These are phyloP conservation scores for Opisthograptis luteolata DNA, from an alignment of 2,888 invertebrate species.

Conservation along the genomic window DNA sequence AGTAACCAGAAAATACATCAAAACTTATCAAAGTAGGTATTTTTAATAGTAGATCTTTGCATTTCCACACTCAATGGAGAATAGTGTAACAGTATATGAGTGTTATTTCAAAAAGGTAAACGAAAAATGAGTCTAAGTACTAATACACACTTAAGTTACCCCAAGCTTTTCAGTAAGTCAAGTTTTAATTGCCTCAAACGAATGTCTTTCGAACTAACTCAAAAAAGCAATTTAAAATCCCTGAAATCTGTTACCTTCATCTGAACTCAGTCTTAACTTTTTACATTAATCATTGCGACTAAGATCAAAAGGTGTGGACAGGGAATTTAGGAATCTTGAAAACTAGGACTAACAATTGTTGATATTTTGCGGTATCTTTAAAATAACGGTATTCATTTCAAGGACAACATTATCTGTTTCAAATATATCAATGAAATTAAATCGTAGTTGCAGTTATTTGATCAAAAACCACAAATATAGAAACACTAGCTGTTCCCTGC, in stretches of 20 bases:
- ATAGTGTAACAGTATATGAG: too few species aligned
- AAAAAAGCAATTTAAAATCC: constrained; percentile 33
- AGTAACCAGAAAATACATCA: too few species aligned
- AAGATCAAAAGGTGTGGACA: constrained; percentile 35
- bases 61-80: too few species aligned
- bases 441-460: too few species aligned
- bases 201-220: constrained; percentile 26
- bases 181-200: constrained; percentile 30
- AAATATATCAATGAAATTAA: too few species aligned
- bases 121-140: background rate
- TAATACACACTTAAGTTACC: constrained; percentile 6
- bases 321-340: constrained; percentile 1
- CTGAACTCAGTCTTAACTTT: constrained; percentile 31
- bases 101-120: too few species aligned
- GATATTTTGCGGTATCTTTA: background rate
- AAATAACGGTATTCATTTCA: background rate
- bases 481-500: too few species aligned
- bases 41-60: too few species aligned
- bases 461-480: too few species aligned
- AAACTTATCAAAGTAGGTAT: too few species aligned
- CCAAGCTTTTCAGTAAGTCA: constrained; percentile 1
- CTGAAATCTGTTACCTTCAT: constrained; percentile 31
- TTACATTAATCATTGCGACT: constrained; percentile 39
- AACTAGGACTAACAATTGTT: constrained; percentile 4
- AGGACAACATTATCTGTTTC: too few species aligned